Evolutionary conservation across 2,888 invertebrate genomes (phyloP), one percentile per base, ranked within the genome.

Genomic region (Microctonus brassicae): DNA sequence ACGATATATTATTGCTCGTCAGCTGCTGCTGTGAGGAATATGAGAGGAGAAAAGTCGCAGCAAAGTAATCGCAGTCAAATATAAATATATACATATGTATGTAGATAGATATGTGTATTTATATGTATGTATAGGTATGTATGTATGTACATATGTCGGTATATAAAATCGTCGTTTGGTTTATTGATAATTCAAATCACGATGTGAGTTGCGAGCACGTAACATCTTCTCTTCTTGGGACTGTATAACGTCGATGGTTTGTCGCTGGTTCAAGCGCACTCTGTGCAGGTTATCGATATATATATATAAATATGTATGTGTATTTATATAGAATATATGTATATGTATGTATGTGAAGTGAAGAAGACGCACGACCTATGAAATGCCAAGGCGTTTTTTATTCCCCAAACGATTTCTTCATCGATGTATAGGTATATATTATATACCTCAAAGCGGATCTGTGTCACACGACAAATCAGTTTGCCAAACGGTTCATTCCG

Each of bases 141-240:
- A 69, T 61, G 11, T 47, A 33, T 47, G 26, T 55, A 6, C 20
- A 24, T 11, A 57, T 57, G 11, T n/a, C n/a, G 33, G 13, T 29
- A 58, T 34, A 10, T 17, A 29, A 26, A n/a, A 13, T 29, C 29
- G 36, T 63, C 24, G 55, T 57, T 17, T n/a, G 47, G 1, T 33
- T 64, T 47, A 76, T 76, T 69, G 72, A 66, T 73, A 73, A 82
- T 83, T 81, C 83, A 75, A 76, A 78, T 80, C 83, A 83, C 83
- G 82, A 72, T 70, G 66, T 69, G 69, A 68, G 80, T 75, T 77
- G 80, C 81, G 79, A 81, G 85, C 85, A 86, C 85, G 86, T 86
- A 86, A 86, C 85, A 86, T 86, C 85, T 86, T 84, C 84, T 85
- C 82, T 86, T 86, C 86, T 83, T 81, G 81, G 83, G 86, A 85